phyloP scores from a whole-genome alignment of 2,113 vertebrate genomes.

The Bucco capensis region DNA sequence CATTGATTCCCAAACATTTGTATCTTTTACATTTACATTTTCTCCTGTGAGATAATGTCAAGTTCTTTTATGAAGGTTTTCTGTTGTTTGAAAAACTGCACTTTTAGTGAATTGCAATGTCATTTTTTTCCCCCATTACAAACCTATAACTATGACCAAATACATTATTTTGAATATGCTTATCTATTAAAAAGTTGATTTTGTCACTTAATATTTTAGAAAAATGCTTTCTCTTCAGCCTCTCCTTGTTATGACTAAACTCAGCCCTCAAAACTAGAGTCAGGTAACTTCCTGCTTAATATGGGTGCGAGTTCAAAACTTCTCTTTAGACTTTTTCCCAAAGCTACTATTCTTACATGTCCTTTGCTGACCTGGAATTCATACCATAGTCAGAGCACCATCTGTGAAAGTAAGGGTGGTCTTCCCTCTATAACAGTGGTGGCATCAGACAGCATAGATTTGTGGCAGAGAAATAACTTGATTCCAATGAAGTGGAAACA shows the following conservation, averaged over 20 bases:
- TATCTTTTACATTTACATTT: background rate
- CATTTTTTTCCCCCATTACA: background rate
- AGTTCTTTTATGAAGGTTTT: background rate
- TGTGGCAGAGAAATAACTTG: background rate
- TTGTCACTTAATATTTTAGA: background rate
- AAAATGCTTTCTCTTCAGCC: background rate
- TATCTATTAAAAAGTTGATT: background rate
- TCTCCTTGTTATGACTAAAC: background rate
- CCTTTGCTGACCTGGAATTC: background rate
- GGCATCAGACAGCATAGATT: background rate
- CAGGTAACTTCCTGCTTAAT: background rate
- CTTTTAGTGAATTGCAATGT: background rate
- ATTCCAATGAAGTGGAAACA: background rate
- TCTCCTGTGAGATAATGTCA: background rate
- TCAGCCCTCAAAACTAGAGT: background rate
- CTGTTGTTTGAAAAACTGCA: background rate
- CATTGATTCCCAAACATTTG: background rate
- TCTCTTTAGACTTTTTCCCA: background rate
- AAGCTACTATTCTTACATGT: background rate
- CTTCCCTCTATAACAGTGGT: background rate
- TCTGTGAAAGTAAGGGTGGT: background rate
- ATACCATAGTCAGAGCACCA: background rate
- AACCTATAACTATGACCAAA: background rate
- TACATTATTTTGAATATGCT: accelerated
- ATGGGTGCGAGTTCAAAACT: background rate